These are phyloP conservation scores for Oconnorella tubifera DNA, from an alignment of 2,888 invertebrate species.

Conservation along the genomic window DNA sequence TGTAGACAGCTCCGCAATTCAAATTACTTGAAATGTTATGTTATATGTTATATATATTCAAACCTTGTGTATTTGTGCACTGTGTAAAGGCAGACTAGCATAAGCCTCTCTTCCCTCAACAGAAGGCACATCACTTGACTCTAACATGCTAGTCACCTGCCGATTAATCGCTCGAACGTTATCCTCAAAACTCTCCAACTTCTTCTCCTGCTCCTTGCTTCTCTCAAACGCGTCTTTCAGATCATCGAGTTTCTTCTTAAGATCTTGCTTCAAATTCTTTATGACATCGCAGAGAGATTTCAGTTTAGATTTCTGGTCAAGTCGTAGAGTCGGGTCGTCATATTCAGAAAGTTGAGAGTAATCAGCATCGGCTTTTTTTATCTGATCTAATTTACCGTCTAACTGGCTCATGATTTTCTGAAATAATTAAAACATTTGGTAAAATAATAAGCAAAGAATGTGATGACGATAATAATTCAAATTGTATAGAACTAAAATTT, in stretches of 20 bases:
- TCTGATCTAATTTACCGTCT: conserved; percentile 2
- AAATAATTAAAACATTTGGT: too few relatives aligned
- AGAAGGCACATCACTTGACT: neutral
- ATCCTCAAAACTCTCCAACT: conserved; percentile 43
- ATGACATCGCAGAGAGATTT: conserved; percentile 37
- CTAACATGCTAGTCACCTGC: conserved; percentile 46
- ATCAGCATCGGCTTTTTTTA: neutral
- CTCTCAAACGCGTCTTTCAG: conserved; percentile 40
- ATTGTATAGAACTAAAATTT: too few relatives aligned
- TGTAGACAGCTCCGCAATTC: too few relatives aligned
- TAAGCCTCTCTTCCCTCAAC: conserved; percentile 1
- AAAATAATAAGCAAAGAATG: too few relatives aligned
- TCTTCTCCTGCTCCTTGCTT: conserved; percentile 42
- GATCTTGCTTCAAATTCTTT: conserved; percentile 38
- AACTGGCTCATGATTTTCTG: conserved; percentile 11
- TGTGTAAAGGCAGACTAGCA: neutral
- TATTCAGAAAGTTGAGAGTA: neutral
- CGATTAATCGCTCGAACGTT: conserved; percentile 44
- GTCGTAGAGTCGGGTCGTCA: conserved; percentile 1
- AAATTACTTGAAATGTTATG: too few relatives aligned
- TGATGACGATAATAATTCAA: too few relatives aligned
- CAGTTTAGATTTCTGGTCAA: neutral
- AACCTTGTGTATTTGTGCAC: conserved; percentile 11
- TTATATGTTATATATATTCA: too few relatives aligned
- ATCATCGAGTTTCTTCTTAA: conserved; percentile 41